Evolutionary conservation across 2,888 invertebrate species (phyloP).

Genomic region (Elegia similella): DNA sequence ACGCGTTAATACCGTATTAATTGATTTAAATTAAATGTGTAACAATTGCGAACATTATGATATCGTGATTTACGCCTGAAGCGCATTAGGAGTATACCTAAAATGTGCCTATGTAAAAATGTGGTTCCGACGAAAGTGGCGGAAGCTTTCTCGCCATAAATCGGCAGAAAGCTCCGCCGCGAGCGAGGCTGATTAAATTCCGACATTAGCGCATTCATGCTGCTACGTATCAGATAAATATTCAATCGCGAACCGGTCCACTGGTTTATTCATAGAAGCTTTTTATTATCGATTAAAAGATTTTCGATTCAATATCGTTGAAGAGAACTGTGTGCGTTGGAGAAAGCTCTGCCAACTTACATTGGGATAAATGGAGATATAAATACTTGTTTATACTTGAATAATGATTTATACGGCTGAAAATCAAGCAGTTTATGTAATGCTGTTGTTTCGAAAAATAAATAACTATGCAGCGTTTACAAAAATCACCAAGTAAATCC

Average conservation of each 20-base stretch:
- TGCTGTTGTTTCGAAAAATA: too few relatives aligned
- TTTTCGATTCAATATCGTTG: not conserved
- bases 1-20: too few relatives aligned
- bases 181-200: constrained; percentile 28
- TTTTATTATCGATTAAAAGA: constrained; percentile 4
- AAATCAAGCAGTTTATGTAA: too few relatives aligned
- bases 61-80: not conserved
- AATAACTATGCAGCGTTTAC: too few relatives aligned
- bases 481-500: too few relatives aligned
- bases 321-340: too few relatives aligned
- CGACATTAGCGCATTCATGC: constrained; percentile 27
- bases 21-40: too few relatives aligned
- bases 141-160: constrained; percentile 29
- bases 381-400: too few relatives aligned
- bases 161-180: constrained; percentile 23
- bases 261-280: constrained; percentile 16
- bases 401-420: too few relatives aligned
- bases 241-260: constrained; percentile 11
- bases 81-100: not conserved
- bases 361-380: too few relatives aligned
- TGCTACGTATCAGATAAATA: constrained; percentile 19
- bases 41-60: too few relatives aligned
- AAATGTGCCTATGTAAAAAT: constrained; percentile 14
- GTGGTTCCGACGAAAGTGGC: constrained; percentile 23
- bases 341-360: too few relatives aligned